A percentile compares a stretch with the other conserved stretches of the same genome.
These are phyloP conservation scores for Phrynosoma platyrhinos DNA, from an alignment of 2,113 vertebrate species.

Conservation along the genomic window DNA sequence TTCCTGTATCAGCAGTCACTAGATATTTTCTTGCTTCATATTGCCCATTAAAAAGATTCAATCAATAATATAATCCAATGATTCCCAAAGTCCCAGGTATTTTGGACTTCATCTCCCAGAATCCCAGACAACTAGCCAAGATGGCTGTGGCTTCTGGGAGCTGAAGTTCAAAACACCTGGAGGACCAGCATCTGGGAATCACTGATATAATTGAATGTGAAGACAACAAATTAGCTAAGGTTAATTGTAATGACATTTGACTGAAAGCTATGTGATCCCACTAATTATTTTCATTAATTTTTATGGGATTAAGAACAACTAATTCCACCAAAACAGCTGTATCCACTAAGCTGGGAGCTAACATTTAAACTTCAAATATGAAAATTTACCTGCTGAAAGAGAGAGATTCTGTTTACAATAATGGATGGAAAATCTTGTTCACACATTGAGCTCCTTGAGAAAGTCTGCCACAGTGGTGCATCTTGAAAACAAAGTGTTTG, in stretches of 20 bases:
- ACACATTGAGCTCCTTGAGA: slow-evolving; percentile 89
- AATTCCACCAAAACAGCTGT: background rate
- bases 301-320: background rate
- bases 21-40: background rate
- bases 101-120: no score
- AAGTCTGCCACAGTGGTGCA: slow-evolving; percentile 87
- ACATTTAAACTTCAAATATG: slow-evolving; percentile 1
- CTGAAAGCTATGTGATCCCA: background rate
- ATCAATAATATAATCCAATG: background rate
- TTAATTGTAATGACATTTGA: background rate
- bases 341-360: background rate
- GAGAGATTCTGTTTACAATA: slow-evolving; percentile 87
- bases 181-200: no score
- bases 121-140: no score
- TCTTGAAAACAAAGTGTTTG: slow-evolving; percentile 90
- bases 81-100: no score
- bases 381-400: slow-evolving; percentile 92
- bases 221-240: slow-evolving; percentile 5
- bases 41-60: background rate
- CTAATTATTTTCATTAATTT: background rate
- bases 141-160: no score
- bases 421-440: slow-evolving; percentile 91
- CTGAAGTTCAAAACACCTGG: no score
- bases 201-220: background rate
- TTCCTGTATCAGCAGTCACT: background rate